These are phyloP conservation scores for Agapostemon virescens DNA, from an alignment of 2,888 invertebrate genomes.

Conservation along the genomic window DNA sequence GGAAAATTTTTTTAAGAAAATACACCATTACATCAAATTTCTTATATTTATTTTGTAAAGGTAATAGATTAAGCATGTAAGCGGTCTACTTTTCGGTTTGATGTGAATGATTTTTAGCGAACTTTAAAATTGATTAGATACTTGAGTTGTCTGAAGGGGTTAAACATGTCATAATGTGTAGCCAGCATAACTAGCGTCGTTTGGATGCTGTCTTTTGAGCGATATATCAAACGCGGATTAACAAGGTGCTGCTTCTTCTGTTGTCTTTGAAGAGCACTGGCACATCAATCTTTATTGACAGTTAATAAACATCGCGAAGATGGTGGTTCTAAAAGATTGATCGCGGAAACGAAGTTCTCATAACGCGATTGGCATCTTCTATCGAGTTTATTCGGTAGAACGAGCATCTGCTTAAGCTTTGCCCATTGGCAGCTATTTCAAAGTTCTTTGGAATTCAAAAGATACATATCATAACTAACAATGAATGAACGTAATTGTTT, in stretches of 20 bases:
- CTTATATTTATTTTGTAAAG: too few species aligned
- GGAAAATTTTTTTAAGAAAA: too few species aligned
- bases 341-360: constrained; percentile 19
- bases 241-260: constrained; percentile 29
- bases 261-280: constrained; percentile 20
- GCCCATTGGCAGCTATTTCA: not conserved
- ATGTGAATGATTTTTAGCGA: not conserved
- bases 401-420: not conserved
- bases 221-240: constrained; percentile 52
- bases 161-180: not conserved
- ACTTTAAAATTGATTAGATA: not conserved
- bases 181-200: constrained; percentile 17
- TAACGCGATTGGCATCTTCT: constrained; percentile 3
- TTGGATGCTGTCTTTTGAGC: constrained; percentile 34
- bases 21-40: too few species aligned
- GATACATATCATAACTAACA: too few species aligned
- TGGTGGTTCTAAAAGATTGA: constrained; percentile 55
- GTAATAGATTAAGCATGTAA: too few species aligned
- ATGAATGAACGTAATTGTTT: too few species aligned
- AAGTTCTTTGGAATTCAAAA: too few species aligned
- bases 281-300: constrained; percentile 65
- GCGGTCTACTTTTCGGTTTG: too few species aligned
- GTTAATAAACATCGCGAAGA: constrained; percentile 54
- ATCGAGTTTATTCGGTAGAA: not conserved
- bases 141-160: not conserved